Evolutionary conservation across 2,797 vertebrate genomes (phyloP).

Genomic region (Delichon dasypus): DNA sequence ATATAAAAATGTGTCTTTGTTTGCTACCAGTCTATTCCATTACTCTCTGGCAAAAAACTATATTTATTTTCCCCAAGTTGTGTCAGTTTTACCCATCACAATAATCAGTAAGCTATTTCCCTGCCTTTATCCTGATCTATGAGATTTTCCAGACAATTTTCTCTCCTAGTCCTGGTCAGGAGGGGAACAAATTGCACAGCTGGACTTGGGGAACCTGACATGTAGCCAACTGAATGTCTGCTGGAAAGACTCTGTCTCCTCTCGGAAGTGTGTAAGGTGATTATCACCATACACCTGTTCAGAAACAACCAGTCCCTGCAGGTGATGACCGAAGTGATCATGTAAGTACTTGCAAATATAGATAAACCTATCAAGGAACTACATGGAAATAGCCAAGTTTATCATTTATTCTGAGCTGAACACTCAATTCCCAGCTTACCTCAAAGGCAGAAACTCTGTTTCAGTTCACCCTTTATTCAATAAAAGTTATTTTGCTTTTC

Average conservation of each 20-base stretch:
- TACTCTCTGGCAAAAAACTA: not conserved
- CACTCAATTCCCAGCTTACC: not conserved
- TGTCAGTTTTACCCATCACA: not conserved
- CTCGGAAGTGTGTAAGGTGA: not conserved
- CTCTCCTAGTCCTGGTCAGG: not conserved
- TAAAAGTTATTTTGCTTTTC: constrained; percentile 19
- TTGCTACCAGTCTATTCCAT: not conserved
- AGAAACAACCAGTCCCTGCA: not conserved
- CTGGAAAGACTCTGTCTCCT: not conserved
- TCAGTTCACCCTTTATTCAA: not conserved
- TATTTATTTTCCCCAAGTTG: not conserved
- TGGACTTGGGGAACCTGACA: not conserved
- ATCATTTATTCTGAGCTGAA: not conserved
- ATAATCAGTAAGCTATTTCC: not conserved
- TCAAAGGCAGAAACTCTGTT: not conserved
- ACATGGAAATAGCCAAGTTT: not conserved
- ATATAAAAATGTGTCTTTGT: not conserved
- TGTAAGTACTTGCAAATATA: not conserved
- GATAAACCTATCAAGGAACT: not conserved
- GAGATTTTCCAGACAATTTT: not conserved
- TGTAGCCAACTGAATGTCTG: not conserved
- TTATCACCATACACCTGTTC: not conserved
- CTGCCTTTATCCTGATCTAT: not conserved
- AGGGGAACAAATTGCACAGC: not conserved
- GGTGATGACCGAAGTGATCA: not conserved